phyloP scores from a whole-genome alignment of 37 sponge, comb jelly and placozoan genomes.

The Lycopodina hypogea region DNA sequence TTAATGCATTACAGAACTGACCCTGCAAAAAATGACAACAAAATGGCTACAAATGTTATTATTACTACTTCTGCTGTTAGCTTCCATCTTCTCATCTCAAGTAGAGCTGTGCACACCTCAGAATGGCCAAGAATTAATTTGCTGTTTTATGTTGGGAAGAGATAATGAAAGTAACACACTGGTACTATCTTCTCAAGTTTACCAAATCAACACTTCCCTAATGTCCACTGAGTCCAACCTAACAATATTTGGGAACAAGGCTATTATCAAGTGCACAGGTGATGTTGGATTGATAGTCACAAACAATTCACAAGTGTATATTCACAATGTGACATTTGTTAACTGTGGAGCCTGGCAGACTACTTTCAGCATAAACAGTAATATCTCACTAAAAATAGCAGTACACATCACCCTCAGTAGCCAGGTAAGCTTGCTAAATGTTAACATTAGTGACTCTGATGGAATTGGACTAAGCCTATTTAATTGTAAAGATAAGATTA shows the following conservation, averaged over 20 bases:
- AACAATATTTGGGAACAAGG: background rate
- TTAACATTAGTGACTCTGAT: constrained; percentile 1
- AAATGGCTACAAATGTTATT: too few relatives aligned
- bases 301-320: background rate
- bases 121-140: too few relatives aligned
- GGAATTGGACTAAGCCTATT: constrained; percentile 11
- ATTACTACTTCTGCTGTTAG: too few relatives aligned
- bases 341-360: constrained; percentile 1
- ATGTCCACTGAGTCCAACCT: background rate
- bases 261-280: background rate
- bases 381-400: background rate
- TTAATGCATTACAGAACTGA: too few relatives aligned
- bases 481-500: background rate
- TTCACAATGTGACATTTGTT: background rate
- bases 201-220: too few relatives aligned
- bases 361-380: background rate
- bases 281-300: background rate
- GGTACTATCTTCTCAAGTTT: too few relatives aligned
- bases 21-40: too few relatives aligned
- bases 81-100: too few relatives aligned
- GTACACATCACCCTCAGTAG: background rate
- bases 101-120: too few relatives aligned
- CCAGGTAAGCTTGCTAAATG: background rate
- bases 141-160: too few relatives aligned
- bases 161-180: too few relatives aligned